Evolutionary conservation across 2,888 invertebrate species (phyloP).

Genomic region (Actias luna): DNA sequence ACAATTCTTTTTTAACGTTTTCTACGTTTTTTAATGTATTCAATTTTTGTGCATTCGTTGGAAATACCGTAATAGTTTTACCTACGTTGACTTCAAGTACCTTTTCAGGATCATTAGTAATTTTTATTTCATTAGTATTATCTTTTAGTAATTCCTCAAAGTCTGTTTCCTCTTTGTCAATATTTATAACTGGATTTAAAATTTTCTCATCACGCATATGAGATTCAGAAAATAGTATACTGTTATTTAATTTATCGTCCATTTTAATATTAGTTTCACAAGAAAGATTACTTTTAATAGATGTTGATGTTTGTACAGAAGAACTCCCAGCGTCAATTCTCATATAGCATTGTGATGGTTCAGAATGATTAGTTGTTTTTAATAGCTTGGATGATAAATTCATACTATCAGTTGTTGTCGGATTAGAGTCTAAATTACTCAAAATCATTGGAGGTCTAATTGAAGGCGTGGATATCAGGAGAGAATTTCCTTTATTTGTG

Average conservation of each 20-base stretch:
- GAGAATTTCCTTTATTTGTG: slow-evolving; percentile 55
- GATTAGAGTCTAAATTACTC: slow-evolving; percentile 57
- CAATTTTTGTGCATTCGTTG: slow-evolving; percentile 32
- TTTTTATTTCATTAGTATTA: slow-evolving; percentile 75
- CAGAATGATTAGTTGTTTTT: slow-evolving; percentile 48
- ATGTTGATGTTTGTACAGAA: slow-evolving; percentile 27
- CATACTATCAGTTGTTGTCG: slow-evolving; percentile 50
- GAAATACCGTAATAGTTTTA: slow-evolving; percentile 56
- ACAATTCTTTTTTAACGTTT: slow-evolving; percentile 1
- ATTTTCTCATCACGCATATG: slow-evolving; percentile 4
- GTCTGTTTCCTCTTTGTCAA: slow-evolving; percentile 70
- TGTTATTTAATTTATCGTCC: slow-evolving; percentile 22
- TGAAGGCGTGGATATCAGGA: slow-evolving; percentile 66
- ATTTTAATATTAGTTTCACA: slow-evolving; percentile 29
- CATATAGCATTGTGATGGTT: slow-evolving; percentile 48
- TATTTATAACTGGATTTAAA: slow-evolving; percentile 12
- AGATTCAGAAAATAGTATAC: slow-evolving; percentile 16
- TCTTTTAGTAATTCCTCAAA: slow-evolving; percentile 77
- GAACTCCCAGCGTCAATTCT: slow-evolving; percentile 48
- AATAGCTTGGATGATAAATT: slow-evolving; percentile 67
- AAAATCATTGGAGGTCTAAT: slow-evolving; percentile 61
- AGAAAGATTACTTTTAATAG: slow-evolving; percentile 32
- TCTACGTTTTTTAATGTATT: slow-evolving; percentile 29
- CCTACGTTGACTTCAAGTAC: slow-evolving; percentile 70
- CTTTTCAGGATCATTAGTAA: slow-evolving; percentile 66